phyloP scores from a whole-genome alignment of 2,888 invertebrate species.

The Acrobasis suavella region DNA sequence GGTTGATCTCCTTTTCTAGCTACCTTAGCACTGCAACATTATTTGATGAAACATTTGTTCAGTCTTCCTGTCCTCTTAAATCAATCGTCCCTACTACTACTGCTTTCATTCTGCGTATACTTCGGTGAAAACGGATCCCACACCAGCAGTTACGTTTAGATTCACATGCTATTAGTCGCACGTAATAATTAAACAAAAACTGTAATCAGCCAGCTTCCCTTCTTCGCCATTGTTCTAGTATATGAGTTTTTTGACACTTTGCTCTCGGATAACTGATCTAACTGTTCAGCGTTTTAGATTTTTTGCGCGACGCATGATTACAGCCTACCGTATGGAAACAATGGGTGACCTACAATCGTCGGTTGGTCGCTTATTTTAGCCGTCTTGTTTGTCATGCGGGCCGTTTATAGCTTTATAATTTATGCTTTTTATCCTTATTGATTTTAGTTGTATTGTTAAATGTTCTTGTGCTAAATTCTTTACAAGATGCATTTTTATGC shows the following conservation, averaged over 20 bases:
- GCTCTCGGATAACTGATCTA: slow-evolving; percentile 11
- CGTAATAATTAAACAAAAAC: slow-evolving; percentile 17
- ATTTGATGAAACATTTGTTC: too few species aligned
- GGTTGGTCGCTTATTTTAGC: slow-evolving; percentile 4
- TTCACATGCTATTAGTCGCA: slow-evolving; percentile 13
- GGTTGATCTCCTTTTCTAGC: too few species aligned
- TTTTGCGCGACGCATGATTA: slow-evolving; percentile 12
- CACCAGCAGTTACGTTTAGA: slow-evolving; percentile 7
- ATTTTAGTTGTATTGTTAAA: not conserved
- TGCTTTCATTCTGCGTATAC: not conserved
- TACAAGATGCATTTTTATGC: too few species aligned
- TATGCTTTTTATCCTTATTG: not conserved
- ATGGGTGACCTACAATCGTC: slow-evolving; percentile 5
- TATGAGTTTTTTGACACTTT: slow-evolving; percentile 13
- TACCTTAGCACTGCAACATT: too few species aligned
- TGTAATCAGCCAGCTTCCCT: slow-evolving; percentile 15
- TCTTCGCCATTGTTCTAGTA: slow-evolving; percentile 7
- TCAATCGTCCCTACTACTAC: not conserved
- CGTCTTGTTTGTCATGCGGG: slow-evolving; percentile 2
- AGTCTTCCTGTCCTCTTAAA: not conserved
- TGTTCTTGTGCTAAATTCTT: not conserved
- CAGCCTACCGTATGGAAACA: slow-evolving; percentile 13
- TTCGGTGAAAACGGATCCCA: slow-evolving; percentile 14
- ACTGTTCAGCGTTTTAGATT: slow-evolving; percentile 9
- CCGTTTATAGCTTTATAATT: not conserved